These are phyloP conservation scores for Agrilus planipennis DNA, from an alignment of 1,140 invertebrate genomes.

Conservation along the genomic window DNA sequence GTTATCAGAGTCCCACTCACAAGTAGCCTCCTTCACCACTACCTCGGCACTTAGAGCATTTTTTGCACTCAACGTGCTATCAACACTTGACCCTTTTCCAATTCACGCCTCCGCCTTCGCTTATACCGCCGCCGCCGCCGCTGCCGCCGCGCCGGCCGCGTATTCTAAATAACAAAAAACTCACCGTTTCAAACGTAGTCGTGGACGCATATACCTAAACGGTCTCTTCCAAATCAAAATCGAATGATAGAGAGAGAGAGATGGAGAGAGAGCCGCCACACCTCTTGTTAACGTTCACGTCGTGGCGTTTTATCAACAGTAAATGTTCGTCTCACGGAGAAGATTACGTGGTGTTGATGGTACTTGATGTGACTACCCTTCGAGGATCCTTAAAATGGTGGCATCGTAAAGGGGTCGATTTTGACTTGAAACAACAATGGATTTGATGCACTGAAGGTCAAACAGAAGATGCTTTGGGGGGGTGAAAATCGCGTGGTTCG, in stretches of 20 bases:
- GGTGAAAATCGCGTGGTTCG: slow-evolving; percentile 6
- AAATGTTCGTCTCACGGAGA: not conserved
- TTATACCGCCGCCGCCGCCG: too few species aligned
- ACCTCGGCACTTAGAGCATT: slow-evolving; percentile 20
- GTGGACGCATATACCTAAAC: too few species aligned
- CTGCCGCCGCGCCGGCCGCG: slow-evolving; percentile 3
- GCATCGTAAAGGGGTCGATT: slow-evolving; percentile 2
- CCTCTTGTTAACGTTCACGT: too few species aligned
- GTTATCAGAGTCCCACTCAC: slow-evolving; percentile 24
- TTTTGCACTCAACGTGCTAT: slow-evolving; percentile 8
- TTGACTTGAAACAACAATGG: not conserved
- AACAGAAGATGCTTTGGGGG: not conserved
- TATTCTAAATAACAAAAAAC: not conserved
- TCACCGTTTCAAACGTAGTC: not conserved
- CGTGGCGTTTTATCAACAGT: not conserved
- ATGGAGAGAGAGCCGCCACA: too few species aligned
- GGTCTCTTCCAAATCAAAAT: too few species aligned
- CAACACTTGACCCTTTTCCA: slow-evolving; percentile 8
- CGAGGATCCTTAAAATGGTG: not conserved
- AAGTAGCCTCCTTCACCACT: slow-evolving; percentile 24
- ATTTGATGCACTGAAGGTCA: slow-evolving; percentile 4
- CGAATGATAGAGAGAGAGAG: too few species aligned
- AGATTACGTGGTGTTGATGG: too few species aligned
- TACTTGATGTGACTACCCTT: too few species aligned
- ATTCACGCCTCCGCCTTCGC: slow-evolving; percentile 5